Percentiles rank a stretch among this genome's conserved stretches.
Evolutionary conservation across 2,797 vertebrate species (phyloP).

Genomic region (Ptychadena robeensis): DNA sequence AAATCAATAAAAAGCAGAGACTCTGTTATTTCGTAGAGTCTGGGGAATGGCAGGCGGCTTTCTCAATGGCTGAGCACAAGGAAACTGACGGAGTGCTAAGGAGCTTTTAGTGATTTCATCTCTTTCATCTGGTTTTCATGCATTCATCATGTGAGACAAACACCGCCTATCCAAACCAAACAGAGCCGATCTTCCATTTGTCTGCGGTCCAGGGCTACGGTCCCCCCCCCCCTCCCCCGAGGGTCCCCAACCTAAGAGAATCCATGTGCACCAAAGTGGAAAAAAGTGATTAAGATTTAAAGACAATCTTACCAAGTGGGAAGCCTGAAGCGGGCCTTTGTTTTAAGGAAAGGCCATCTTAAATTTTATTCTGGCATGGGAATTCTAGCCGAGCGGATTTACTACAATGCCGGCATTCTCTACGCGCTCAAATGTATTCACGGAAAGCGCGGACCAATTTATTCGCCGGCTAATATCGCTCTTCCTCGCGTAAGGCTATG

Average conservation of each 20-base stretch:
- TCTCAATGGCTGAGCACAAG: slow-evolving; percentile 30
- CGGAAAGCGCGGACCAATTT: slow-evolving; percentile 41
- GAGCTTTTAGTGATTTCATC: slow-evolving; percentile 14
- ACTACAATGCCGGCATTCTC: slow-evolving; percentile 36
- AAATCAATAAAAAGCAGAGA: slow-evolving; percentile 15
- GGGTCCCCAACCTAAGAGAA: slow-evolving; percentile 25
- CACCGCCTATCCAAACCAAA: slow-evolving; percentile 55
- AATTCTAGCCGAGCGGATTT: slow-evolving; percentile 30
- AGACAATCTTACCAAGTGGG: slow-evolving; percentile 6
- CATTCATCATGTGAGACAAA: slow-evolving; percentile 50
- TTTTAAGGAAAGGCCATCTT: slow-evolving; percentile 19
- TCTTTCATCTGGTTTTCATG: slow-evolving; percentile 43
- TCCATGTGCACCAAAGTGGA: slow-evolving; percentile 5
- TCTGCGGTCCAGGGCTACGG: slow-evolving; percentile 24
- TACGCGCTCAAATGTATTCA: slow-evolving; percentile 19
- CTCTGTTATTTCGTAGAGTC: not conserved
- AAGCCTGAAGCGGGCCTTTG: slow-evolving; percentile 41
- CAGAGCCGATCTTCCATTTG: slow-evolving; percentile 32
- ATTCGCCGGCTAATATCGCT: slow-evolving; percentile 41
- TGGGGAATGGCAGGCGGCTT: not conserved
- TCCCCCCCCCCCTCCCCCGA: too few species aligned
- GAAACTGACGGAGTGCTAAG: slow-evolving; percentile 1
- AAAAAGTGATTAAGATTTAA: slow-evolving; percentile 37
- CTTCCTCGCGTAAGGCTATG: slow-evolving; percentile 1
- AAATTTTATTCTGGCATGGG: slow-evolving; percentile 21